These are phyloP conservation scores for Drosophila ustulata DNA, from an alignment of 2,888 invertebrate genomes.

Conservation along the genomic window DNA sequence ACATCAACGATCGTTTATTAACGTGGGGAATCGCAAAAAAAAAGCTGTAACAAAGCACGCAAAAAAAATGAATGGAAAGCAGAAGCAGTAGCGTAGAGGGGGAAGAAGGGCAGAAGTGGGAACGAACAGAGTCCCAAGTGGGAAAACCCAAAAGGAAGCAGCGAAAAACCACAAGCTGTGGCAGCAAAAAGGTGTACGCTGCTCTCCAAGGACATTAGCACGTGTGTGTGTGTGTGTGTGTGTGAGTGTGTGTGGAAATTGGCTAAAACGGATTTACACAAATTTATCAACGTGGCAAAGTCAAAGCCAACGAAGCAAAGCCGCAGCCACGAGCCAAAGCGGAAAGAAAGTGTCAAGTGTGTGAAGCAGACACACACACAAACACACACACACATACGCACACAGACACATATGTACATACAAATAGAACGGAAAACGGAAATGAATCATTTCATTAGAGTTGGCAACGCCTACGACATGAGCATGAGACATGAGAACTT, in stretches of 20 bases:
- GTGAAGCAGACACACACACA: constrained; percentile 36
- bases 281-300: constrained; percentile 80
- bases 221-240: constrained; percentile 28
- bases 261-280: constrained; percentile 82
- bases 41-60: constrained; percentile 9
- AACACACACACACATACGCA: constrained; percentile 11
- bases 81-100: background rate
- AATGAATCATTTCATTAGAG: constrained; percentile 84
- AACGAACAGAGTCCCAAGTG: constrained; percentile 41
- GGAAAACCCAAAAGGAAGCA: constrained; percentile 34
- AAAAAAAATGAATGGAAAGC: background rate
- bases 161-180: constrained; percentile 56
- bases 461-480: constrained; percentile 79
- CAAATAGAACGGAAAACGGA: constrained; percentile 78
- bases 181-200: constrained; percentile 69
- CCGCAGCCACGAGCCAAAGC: constrained; percentile 59
- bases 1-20: constrained; percentile 74
- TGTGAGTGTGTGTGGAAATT: constrained; percentile 69
- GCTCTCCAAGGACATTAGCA: constrained; percentile 77
- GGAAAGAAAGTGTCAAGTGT: constrained; percentile 80
- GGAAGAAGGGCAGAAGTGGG: constrained; percentile 13
- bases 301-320: constrained; percentile 69
- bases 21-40: constrained; percentile 9
- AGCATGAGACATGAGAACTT: constrained; percentile 61
- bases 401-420: constrained; percentile 18